Evolutionary conservation across 2,888 invertebrate genomes (phyloP).

Genomic region (Stenodema calcarata): DNA sequence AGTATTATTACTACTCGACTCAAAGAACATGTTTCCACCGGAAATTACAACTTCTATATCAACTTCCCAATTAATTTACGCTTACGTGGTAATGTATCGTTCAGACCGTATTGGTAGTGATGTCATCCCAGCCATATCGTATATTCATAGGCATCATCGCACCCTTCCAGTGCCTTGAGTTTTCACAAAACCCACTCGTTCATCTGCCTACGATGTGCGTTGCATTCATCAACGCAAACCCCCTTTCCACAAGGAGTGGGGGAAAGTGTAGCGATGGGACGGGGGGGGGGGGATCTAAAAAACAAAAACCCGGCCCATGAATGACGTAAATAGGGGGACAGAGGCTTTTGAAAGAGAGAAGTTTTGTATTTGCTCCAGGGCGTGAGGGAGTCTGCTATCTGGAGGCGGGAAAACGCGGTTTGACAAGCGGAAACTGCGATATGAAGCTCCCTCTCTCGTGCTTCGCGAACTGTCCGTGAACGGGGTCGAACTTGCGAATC

Average conservation of each 20-base stretch:
- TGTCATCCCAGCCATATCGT: too few relatives aligned
- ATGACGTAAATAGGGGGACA: slow-evolving; percentile 38
- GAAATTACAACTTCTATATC: too few relatives aligned
- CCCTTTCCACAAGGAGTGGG: not conserved
- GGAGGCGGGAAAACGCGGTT: slow-evolving; percentile 1
- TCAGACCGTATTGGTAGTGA: too few relatives aligned
- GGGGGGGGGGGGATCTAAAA: not conserved
- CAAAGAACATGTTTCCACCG: too few relatives aligned
- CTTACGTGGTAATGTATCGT: too few relatives aligned
- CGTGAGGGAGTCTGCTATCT: slow-evolving; percentile 10
- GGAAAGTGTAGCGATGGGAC: too few relatives aligned
- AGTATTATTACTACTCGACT: too few relatives aligned
- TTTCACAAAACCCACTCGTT: not conserved
- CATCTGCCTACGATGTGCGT: not conserved
- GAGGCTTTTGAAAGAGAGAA: slow-evolving; percentile 35
- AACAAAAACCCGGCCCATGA: slow-evolving; percentile 19
- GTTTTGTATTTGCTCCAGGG: slow-evolving; percentile 26
- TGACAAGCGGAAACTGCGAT: slow-evolving; percentile 41
- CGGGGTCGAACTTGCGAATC: not conserved
- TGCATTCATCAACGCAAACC: not conserved
- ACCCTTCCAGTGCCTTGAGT: not conserved
- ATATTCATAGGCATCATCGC: not conserved
- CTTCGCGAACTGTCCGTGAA: not conserved
- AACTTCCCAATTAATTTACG: too few relatives aligned
- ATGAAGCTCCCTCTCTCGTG: not conserved